Conservation (phyloP, 2,113 vertebrate species). For the Isichthys henryi region DNA sequence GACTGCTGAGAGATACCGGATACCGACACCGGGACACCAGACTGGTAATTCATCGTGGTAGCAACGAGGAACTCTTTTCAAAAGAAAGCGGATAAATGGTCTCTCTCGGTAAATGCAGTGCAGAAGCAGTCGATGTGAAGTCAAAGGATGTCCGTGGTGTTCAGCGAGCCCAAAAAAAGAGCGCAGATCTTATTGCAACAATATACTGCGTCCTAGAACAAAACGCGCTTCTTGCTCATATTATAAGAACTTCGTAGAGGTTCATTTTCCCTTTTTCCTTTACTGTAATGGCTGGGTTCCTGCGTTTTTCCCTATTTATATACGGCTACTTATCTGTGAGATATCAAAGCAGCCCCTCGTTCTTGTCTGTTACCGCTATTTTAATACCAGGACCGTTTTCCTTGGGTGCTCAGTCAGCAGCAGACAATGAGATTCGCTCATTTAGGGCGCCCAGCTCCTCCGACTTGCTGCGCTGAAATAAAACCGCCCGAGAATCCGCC, state of each 20-base stretch:
- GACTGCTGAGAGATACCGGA: slow-evolving; percentile 67
- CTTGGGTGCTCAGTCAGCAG: slow-evolving; percentile 42
- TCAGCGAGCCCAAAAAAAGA: slow-evolving; percentile 37
- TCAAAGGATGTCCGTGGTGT: slow-evolving; percentile 54
- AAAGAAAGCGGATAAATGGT: slow-evolving; percentile 28
- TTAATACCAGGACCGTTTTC: slow-evolving; percentile 37
- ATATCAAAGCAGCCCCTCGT: slow-evolving; percentile 54
- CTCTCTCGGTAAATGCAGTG: background rate
- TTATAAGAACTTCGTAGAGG: slow-evolving; percentile 60
- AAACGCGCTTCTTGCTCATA: slow-evolving; percentile 60
- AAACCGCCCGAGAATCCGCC: slow-evolving; percentile 55
- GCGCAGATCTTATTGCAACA: slow-evolving; percentile 48
- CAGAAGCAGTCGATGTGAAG: background rate
- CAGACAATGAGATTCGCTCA: slow-evolving; percentile 60
- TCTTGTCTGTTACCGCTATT: slow-evolving; percentile 29
- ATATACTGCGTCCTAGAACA: slow-evolving; percentile 53
- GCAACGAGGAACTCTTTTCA: slow-evolving; percentile 10
- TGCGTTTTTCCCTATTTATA: slow-evolving; percentile 24
- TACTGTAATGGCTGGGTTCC: slow-evolving; percentile 40
- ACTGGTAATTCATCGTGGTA: slow-evolving; percentile 67
- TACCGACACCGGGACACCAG: slow-evolving; percentile 58
- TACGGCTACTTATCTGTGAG: slow-evolving; percentile 40
- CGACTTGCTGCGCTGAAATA: slow-evolving; percentile 54
- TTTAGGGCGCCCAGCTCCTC: slow-evolving; percentile 49
- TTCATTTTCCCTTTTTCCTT: slow-evolving; percentile 60